A percentile compares a stretch with the other conserved stretches of the same genome.
phyloP scores from a whole-genome alignment of 1,140 invertebrate genomes.

The Panagrolaimus sp. region DNA sequence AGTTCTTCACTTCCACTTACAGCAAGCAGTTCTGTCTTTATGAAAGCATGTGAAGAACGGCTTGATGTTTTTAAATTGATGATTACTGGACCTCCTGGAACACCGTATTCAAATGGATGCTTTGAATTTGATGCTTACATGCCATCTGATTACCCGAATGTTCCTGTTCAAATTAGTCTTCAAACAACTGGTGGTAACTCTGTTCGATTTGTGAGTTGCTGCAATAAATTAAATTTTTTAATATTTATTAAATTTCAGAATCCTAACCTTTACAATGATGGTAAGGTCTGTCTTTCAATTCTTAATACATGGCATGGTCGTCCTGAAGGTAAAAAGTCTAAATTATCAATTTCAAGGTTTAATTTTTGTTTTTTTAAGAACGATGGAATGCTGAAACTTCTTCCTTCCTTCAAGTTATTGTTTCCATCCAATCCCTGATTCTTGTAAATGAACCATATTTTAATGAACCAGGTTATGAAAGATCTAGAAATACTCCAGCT shows the following conservation, averaged over 20 bases:
- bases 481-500: constrained; percentile 77
- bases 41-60: constrained; percentile 83
- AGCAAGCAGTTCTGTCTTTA: constrained; percentile 86
- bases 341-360: no score
- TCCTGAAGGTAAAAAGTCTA: no score
- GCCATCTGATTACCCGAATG: constrained; percentile 62
- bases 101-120: constrained; percentile 63
- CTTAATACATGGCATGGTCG: constrained; percentile 92
- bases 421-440: constrained; percentile 89
- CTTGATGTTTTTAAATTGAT: constrained; percentile 91
- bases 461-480: constrained; percentile 91
- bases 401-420: constrained; percentile 87
- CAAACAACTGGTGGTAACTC: constrained; percentile 87
- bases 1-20: constrained; percentile 84
- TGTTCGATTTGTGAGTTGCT: constrained; percentile 84
- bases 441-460: constrained; percentile 90
- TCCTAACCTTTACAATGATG: constrained; percentile 86
- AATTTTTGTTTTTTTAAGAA: no score
- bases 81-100: constrained; percentile 69
- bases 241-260: no score
- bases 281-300: constrained; percentile 90
- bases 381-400: constrained; percentile 89
- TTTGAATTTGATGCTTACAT: constrained; percentile 65
- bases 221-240: no score
- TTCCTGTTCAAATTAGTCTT: constrained; percentile 74